Conservation (phyloP, 2,113 vertebrate genomes). For the Kobus ellipsiprymnus region DNA sequence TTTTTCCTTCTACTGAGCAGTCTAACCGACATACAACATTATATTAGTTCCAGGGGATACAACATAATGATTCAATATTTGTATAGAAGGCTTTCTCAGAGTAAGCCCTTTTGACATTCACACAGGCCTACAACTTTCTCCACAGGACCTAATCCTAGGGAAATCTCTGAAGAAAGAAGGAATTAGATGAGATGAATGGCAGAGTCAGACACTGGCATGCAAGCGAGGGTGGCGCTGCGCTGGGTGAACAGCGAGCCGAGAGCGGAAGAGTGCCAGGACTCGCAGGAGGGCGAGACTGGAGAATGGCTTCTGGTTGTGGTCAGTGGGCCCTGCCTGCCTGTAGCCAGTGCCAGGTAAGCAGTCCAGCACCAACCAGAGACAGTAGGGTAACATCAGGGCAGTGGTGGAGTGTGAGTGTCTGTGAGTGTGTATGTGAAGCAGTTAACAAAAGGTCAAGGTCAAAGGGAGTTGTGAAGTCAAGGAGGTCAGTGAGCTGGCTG, state of each 20-base stretch:
- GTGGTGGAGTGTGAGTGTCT: not conserved
- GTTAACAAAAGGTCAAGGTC: not conserved
- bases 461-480: not conserved
- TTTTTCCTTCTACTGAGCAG: not conserved
- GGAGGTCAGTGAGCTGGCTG: not conserved
- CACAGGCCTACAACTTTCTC: not conserved
- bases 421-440: not conserved
- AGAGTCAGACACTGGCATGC: not conserved
- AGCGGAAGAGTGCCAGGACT: not conserved
- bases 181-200: not conserved
- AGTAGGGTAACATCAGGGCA: not conserved
- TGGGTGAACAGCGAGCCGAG: not conserved
- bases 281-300: not conserved
- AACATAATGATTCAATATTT: not conserved
- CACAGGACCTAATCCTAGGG: not conserved
- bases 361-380: not conserved
- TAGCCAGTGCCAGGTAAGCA: not conserved
- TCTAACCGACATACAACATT: not conserved
- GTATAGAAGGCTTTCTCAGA: not conserved
- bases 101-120: not conserved
- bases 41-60: not conserved
- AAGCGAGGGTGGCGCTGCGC: accelerated
- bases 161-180: not conserved
- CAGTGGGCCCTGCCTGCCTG: not conserved
- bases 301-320: not conserved